A percentile compares a stretch with the other conserved stretches of the same genome.
Conservation (phyloP, 1,140 invertebrate species). For the Orius laevigatus region DNA sequence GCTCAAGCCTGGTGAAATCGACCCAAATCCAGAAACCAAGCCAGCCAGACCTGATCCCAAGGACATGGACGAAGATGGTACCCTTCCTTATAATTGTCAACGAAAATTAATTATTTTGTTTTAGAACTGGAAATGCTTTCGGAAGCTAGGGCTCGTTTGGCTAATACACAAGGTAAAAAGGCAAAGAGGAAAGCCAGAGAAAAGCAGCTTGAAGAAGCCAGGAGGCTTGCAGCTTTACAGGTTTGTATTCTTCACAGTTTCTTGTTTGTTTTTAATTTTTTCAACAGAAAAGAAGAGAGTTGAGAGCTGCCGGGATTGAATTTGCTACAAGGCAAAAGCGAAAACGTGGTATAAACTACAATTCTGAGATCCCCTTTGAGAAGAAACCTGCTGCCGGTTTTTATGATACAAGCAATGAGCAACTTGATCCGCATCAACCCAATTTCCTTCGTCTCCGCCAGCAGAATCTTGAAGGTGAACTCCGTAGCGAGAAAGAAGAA, state of each 20-base stretch:
- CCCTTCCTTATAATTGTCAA: background rate
- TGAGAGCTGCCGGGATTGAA: conserved; percentile 93
- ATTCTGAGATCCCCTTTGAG: conserved; percentile 94
- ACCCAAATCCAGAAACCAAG: conserved; percentile 99
- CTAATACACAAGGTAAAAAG: conserved; percentile 99
- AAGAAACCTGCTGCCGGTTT: conserved; percentile 82
- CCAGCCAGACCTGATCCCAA: conserved; percentile 98
- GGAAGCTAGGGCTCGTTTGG: conserved; percentile 91
- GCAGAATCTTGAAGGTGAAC: conserved; percentile 84
- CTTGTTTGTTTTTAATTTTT: conserved; percentile 7
- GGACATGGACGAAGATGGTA: conserved; percentile 99
- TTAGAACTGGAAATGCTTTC: conserved; percentile 96
- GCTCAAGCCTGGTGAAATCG: conserved; percentile 96
- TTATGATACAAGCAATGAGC: conserved; percentile 83
- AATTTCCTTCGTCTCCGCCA: conserved; percentile 81
- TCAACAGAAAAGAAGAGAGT: conserved; percentile 75
- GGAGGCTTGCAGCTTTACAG: conserved; percentile 86
- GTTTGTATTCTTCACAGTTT: conserved; percentile 27
- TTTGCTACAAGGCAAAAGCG: conserved; percentile 50
- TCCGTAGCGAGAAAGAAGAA: conserved; percentile 78
- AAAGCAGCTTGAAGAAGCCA: conserved; percentile 95
- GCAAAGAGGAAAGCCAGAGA: conserved; percentile 97
- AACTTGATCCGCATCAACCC: conserved; percentile 69
- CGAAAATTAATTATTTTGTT: conserved; percentile 27
- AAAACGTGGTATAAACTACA: conserved; percentile 90